Evolutionary conservation across 2,888 invertebrate species (phyloP).

Genomic region (Tenthredo notha): DNA sequence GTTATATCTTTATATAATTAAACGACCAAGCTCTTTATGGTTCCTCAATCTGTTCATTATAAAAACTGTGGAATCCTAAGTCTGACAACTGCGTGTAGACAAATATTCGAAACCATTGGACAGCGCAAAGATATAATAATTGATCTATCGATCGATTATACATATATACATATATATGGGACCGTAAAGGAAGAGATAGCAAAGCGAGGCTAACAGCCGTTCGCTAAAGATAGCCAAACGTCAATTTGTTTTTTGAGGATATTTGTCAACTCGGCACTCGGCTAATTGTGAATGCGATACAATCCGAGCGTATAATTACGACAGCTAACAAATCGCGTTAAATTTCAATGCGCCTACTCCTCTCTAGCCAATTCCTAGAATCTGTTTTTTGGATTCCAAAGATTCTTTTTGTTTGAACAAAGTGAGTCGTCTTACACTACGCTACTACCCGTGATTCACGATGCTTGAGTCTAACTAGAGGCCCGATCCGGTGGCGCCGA

Average conservation of each 20-base stretch:
- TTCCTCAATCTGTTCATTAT: not conserved
- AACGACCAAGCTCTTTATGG: not conserved
- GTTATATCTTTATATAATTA: not conserved
- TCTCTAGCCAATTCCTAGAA: not conserved
- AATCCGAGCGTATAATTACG: conserved; percentile 48
- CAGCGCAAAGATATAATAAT: not conserved
- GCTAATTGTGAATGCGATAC: conserved; percentile 39
- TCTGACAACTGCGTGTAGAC: not conserved
- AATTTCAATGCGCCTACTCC: conserved; percentile 26
- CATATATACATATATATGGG: not conserved
- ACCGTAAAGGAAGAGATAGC: not conserved
- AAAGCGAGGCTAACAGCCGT: not conserved
- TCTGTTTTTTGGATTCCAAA: conserved; percentile 20
- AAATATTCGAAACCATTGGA: not conserved
- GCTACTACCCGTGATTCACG: conserved; percentile 42
- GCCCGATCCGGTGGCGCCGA: conserved; percentile 48
- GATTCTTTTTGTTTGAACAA: conserved; percentile 3
- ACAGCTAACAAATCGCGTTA: conserved; percentile 33
- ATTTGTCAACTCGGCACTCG: conserved; percentile 36
- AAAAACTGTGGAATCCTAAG: not conserved
- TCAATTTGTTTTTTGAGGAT: conserved; percentile 19
- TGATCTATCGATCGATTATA: conserved; percentile 11
- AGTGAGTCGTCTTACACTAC: conserved; percentile 14
- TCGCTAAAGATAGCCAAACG: conserved; percentile 27
- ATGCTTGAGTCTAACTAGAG: conserved; percentile 30